Evolutionary conservation across 2,888 invertebrate species (phyloP), one percentile per base, ranked within the genome.

Genomic region (Cylindroiulus punctatus): DNA sequence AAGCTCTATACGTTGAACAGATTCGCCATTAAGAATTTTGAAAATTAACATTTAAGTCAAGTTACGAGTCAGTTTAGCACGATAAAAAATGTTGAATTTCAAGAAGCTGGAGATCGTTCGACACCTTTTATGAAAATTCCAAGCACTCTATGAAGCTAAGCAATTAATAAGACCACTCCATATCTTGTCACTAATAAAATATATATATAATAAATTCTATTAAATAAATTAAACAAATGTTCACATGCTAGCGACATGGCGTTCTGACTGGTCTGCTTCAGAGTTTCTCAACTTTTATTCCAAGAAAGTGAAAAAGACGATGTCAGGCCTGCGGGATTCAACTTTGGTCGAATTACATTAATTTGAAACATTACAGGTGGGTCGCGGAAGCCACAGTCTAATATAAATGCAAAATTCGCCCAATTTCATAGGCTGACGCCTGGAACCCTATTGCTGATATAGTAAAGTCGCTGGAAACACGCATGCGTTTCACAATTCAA

Each of bases 301-400:
- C 44, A 52, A n/a, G n/a, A 52, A n/a, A 52, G n/a, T 8, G 0
- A 52, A n/a, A 52, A 14, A n/a, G 52, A 52, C 52, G 52, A 1
- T 7, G 57, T 22, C 22, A 65, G 22, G 22, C 57, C 57, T 65
- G 52, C 19, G 57, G 57, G 57, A 65, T 65, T 65, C 22, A 22
- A 65, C 57, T 65, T 65, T 65, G 57, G 22, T 65, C 57, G 57
- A 22, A 65, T 65, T 65, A 65, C 57, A 65, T 65, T 65, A 65
- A 65, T 65, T 65, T 65, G 57, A 65, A 65, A 22, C 57, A 65
- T 65, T 65, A 65, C 57, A 22, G 57, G 57, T 65, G 57, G 57
- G 57, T 22, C 22, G 22, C 4, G 19, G 8, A 22, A 22, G 57
- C 57, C 57, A 57, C 57, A 65, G 57, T 22, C 57, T 65, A 65